Evolutionary conservation across 2,113 vertebrate species (phyloP).

Genomic region (Apodemus sylvaticus): DNA sequence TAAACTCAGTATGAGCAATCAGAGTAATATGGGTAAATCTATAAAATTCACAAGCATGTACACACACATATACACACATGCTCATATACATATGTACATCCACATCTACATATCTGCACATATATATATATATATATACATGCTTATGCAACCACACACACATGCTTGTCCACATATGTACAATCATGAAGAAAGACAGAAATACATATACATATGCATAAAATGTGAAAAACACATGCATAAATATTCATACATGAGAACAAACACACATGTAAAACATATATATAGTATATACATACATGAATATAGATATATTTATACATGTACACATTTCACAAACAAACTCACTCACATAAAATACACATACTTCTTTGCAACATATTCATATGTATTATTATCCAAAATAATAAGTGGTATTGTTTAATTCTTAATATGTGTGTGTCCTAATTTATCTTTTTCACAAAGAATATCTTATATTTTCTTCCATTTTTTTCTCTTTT

Average conservation of each 20-base stretch:
- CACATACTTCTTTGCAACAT: not conserved
- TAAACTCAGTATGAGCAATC: conserved; percentile 29
- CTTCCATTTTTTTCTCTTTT: not conserved
- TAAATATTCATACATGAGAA: not conserved
- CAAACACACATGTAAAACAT: not conserved
- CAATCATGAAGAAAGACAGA: not conserved
- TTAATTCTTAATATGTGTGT: not conserved
- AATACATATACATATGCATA: not conserved
- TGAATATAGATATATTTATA: not conserved
- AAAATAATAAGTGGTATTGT: not conserved
- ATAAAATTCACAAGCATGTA: not conserved
- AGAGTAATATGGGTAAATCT: not conserved
- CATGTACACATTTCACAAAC: not conserved
- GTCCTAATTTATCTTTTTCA: not conserved
- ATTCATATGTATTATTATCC: not conserved
- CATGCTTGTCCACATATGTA: not conserved
- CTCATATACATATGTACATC: not conserved
- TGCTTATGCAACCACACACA: not conserved
- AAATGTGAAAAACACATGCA: not conserved
- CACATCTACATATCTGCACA: not conserved
- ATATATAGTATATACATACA: not conserved
- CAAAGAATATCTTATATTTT: not conserved
- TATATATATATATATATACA: no score
- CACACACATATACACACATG: fast-evolving
- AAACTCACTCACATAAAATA: not conserved